These are phyloP conservation scores for Notospermus geniculatus DNA, from an alignment of 1,140 invertebrate genomes.

Conservation along the genomic window DNA sequence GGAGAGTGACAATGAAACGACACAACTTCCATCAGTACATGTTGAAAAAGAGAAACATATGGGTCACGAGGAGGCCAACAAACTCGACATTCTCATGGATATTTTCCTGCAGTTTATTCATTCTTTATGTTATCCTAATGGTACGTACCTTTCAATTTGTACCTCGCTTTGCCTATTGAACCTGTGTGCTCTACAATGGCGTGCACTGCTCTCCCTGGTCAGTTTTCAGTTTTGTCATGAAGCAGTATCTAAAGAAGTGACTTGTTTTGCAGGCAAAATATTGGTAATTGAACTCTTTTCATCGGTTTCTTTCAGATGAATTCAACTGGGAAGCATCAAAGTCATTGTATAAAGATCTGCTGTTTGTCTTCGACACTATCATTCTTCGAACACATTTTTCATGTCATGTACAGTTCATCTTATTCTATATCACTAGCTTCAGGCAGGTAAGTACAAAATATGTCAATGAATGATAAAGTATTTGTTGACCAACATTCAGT, in stretches of 20 bases:
- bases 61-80: constrained; percentile 58
- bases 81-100: constrained; percentile 67
- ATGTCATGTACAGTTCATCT: constrained; percentile 75
- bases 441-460: constrained; percentile 62
- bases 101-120: constrained; percentile 64
- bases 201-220: no score
- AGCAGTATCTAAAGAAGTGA: no score
- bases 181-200: no score
- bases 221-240: no score
- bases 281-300: no score
- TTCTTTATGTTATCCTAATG: constrained; percentile 51
- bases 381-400: constrained; percentile 72
- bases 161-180: no score
- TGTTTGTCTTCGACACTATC: constrained; percentile 70
- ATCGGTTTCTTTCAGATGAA: constrained; percentile 36
- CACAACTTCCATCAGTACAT: not conserved
- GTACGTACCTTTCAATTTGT: constrained; percentile 18
- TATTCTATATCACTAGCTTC: constrained; percentile 75
- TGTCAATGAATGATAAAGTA: no score
- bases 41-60: not conserved
- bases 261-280: no score
- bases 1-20: not conserved
- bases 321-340: constrained; percentile 55
- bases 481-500: no score
- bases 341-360: constrained; percentile 55